Evolutionary conservation across 2,888 invertebrate species (phyloP), one percentile per base, ranked within the genome.

Genomic region (Drosophila prolongata): DNA sequence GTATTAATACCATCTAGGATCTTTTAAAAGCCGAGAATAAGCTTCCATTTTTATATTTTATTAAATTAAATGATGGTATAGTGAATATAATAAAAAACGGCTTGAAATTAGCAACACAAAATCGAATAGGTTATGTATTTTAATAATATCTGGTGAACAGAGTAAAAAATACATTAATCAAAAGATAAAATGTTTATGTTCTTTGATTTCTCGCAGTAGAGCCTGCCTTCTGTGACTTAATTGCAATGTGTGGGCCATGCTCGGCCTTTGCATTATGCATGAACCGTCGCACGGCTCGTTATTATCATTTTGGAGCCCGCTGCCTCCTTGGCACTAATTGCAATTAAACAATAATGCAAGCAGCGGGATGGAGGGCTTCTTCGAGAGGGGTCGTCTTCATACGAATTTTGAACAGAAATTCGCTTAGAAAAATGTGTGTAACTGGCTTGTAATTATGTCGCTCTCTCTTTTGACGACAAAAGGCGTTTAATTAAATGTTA

Each of bases 401-500:
- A 55, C 6, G 38, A 66, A 61, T 67, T 72, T 69, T 52, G 62
- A 62, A 27, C 75, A 66, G 75, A 77, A 60, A 77, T 80, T 77
- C 64, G 75, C 64, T 81, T 82, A 75, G 75, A 70, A 79, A 77
- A 79, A 64, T 52, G 56, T 49, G 80, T 79, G 76, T 85, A 78
- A 85, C 75, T 75, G 75, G 53, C 75, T 68, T 66, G 71, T 71
- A 71, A 76, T 79, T 75, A 82, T 82, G 80, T 76, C 62, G 60
- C 50, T 68, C 67, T 66, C 64, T 49, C 73, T 71, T 72, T 60
- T 66, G 75, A 75, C 69, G 62, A 71, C 71, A 76, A 80, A 79
- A 80, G 78, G 80, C 82, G 79, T 89, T 88, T 89, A 88, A 88
- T 89, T 87, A 89, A 86, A 89, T 84, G 82, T 80, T 83, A 82